Base-by-base conservation (phyloP, 2,888 invertebrate genomes). In the Lucinisca nassula region DNA sequence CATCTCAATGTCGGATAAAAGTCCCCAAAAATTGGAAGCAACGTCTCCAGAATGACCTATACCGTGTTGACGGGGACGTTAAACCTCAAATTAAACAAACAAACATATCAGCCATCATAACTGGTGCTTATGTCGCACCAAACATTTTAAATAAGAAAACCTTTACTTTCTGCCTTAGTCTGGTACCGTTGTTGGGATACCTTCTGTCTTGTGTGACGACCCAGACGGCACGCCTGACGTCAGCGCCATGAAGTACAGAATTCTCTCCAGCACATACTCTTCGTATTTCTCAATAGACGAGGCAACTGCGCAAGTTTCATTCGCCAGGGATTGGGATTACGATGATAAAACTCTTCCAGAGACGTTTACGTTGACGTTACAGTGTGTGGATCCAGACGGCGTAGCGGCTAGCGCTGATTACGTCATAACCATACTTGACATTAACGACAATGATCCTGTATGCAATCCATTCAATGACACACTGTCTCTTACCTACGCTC, bases 401-500 rank as follows among this genome's bases (percentile, higher is more conserved):
- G 75, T 86, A 3, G 78, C 51, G 37, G 90, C 84, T 10, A 88
- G 86, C 72, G 82, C 82, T 21, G 79, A 38, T 27, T 86, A 82
- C 38, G 24, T 58, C 3, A 82, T 90, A 0, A 82, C 79, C 0
- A 79, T 90, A 24, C 73, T 75, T 24, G 90, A 90, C 32, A 76
- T 90, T 24, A 90, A 90, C 45, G 90, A 90, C 77, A 90, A 90
- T 51, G 37, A 79, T 24, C 90, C 90, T 0, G 40, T 80, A 8
- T 90, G 90, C 24, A 74, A 58, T 6, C 90, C 90, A 0, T 70
- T 81, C 10, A 27, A 40, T 12, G 86, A 79, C 14, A 67, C 75
- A 21, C 85, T 90, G 38, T 78, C 51, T 4, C 74, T 90, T 0
- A 45, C 30, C 0, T 90, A 85, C 55, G 74, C 74, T n/a, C 87